Conservation (phyloP, 2,888 invertebrate species). For the Sisyra nigra region DNA sequence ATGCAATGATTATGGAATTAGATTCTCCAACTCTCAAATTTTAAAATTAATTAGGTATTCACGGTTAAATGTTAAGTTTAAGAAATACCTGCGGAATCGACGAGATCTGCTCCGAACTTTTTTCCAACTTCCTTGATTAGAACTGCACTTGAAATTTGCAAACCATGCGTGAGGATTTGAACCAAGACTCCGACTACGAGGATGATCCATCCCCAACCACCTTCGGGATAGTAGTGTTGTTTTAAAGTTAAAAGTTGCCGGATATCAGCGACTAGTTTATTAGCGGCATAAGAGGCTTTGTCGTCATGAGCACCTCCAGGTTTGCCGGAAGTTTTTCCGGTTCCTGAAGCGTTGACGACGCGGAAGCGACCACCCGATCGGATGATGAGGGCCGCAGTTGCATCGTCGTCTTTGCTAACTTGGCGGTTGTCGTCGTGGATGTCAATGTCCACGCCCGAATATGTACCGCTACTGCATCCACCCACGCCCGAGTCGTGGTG, state of each 20-base stretch:
- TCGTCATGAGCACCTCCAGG: conserved; percentile 25
- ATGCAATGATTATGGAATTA: too few species aligned
- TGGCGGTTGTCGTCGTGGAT: conserved; percentile 3
- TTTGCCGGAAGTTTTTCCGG: conserved; percentile 14
- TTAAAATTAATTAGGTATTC: too few species aligned
- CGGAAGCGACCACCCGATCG: too few species aligned
- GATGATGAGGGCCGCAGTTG: too few species aligned
- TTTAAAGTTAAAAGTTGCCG: conserved; percentile 47
- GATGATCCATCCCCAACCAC: conserved; percentile 79
- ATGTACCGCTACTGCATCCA: conserved; percentile 15
- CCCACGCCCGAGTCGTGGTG: conserved; percentile 35
- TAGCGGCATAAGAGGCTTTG: conserved; percentile 32
- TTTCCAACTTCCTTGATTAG: conserved; percentile 26
- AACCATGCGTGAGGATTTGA: conserved; percentile 58
- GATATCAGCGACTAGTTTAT: conserved; percentile 34
- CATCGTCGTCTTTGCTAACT: background rate
- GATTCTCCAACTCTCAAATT: too few species aligned
- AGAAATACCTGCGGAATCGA: conserved; percentile 53
- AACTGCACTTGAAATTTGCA: conserved; percentile 45
- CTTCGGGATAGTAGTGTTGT: conserved; percentile 76
- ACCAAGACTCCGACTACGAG: conserved; percentile 53
- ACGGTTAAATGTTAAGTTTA: too few species aligned
- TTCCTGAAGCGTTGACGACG: too few species aligned
- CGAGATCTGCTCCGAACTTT: conserved; percentile 36
- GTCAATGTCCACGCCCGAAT: conserved; percentile 7